These are phyloP conservation scores for Syrphus vitripennis DNA, from an alignment of 2,888 invertebrate species.

Conservation along the genomic window DNA sequence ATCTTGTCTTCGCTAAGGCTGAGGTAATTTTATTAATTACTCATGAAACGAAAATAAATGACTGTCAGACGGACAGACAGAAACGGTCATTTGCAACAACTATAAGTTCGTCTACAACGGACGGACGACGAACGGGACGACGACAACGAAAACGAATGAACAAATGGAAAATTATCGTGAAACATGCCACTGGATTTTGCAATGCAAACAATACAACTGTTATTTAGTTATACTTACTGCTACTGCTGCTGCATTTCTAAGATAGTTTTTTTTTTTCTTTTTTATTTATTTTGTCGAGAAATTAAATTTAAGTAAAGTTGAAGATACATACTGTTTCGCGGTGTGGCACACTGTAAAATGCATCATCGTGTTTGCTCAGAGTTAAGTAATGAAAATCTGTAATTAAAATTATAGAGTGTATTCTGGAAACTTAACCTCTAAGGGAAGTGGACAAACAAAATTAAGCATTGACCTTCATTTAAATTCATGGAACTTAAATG, in stretches of 20 bases:
- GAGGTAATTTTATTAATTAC: slow-evolving; percentile 71
- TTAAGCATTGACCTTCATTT: not conserved
- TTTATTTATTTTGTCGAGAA: not conserved
- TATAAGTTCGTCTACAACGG: not conserved
- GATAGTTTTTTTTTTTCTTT: not conserved
- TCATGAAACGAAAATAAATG: slow-evolving; percentile 46
- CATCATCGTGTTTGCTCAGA: slow-evolving; percentile 26
- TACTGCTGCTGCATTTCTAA: not conserved
- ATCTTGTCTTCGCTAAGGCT: slow-evolving; percentile 63
- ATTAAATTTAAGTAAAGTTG: not conserved
- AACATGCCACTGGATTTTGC: slow-evolving; percentile 69
- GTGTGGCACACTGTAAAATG: not conserved
- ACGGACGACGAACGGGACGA: slow-evolving; percentile 6
- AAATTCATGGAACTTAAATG: too few relatives aligned
- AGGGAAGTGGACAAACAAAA: not conserved
- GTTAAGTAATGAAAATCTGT: slow-evolving; percentile 49
- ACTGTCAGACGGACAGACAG: not conserved
- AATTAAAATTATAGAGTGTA: slow-evolving; percentile 29
- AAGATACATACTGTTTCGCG: slow-evolving; percentile 3
- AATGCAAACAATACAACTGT: slow-evolving; percentile 52
- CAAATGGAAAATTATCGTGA: slow-evolving; percentile 55
- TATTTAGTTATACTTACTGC: not conserved
- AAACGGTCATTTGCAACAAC: not conserved
- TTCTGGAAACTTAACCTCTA: not conserved
- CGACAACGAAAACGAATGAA: not conserved